Evolutionary conservation across 2,113 vertebrate species (phyloP).

Genomic region (Ageneiosus marmoratus): DNA sequence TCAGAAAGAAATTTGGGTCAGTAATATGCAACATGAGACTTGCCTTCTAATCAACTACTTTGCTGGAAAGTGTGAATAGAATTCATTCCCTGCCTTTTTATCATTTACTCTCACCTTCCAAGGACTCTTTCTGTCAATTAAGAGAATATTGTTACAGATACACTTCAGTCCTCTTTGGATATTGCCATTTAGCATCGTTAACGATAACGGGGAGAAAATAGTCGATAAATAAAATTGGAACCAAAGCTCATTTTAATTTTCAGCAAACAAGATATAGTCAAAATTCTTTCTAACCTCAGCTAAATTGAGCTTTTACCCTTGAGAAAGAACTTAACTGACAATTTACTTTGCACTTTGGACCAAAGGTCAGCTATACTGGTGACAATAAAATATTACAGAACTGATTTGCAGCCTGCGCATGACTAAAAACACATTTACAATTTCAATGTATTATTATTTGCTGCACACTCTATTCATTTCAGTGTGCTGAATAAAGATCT

Average conservation of each 20-base stretch:
- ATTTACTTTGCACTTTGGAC: background rate
- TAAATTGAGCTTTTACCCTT: conserved; percentile 11
- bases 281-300: background rate
- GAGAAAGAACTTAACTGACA: background rate
- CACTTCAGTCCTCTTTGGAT: conserved; percentile 1
- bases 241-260: conserved; percentile 24
- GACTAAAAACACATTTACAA: background rate
- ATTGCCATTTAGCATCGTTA: conserved; percentile 12
- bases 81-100: conserved; percentile 15
- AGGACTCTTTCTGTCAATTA: conserved; percentile 26
- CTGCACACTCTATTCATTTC: background rate
- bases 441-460: background rate
- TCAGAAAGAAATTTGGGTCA: conserved; percentile 35
- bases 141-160: conserved; percentile 28
- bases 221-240: conserved; percentile 8
- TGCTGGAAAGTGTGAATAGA: conserved; percentile 14
- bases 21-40: conserved; percentile 39
- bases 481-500: background rate
- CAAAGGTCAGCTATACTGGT: background rate
- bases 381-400: background rate
- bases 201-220: conserved; percentile 10
- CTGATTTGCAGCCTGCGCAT: background rate
- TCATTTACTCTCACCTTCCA: conserved; percentile 21
- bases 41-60: conserved; percentile 18
- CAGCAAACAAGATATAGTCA: background rate